phyloP scores from a whole-genome alignment of 2,888 invertebrate genomes.

The Hipparchia sbordonii region DNA sequence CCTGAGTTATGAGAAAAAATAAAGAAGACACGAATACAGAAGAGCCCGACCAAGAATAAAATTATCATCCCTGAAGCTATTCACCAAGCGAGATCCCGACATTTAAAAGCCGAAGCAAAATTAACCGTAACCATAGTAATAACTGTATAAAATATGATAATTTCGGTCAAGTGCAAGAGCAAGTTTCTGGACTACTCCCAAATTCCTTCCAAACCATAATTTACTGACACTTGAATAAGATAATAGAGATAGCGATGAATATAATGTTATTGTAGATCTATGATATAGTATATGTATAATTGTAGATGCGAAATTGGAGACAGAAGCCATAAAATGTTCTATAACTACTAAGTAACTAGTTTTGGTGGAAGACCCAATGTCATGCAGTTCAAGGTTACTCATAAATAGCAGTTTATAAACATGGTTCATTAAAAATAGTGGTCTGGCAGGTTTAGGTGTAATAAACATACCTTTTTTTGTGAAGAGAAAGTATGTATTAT shows the following conservation, averaged over 20 bases:
- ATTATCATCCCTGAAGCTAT: too few species aligned
- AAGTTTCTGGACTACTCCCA: background rate
- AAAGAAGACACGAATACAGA: too few species aligned
- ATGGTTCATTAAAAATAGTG: background rate
- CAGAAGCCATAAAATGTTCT: background rate
- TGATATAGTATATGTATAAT: too few species aligned
- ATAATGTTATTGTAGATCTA: too few species aligned
- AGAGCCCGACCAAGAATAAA: too few species aligned
- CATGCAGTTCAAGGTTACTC: background rate
- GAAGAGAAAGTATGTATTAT: too few species aligned
- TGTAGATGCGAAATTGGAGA: too few species aligned
- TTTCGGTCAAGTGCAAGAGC: slow-evolving; percentile 8
- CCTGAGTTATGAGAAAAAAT: too few species aligned
- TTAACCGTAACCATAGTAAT: background rate
- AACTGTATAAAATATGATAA: slow-evolving; percentile 1
- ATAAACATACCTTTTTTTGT: background rate
- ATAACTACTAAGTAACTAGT: background rate
- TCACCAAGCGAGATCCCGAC: too few species aligned
- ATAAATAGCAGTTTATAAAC: background rate
- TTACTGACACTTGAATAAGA: background rate
- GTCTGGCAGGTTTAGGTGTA: background rate
- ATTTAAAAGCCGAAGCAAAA: background rate
- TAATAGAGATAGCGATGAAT: background rate
- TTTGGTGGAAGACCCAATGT: background rate
- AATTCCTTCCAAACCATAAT: background rate